A percentile compares a stretch with the other conserved stretches of the same genome.
phyloP scores from a whole-genome alignment of 1,140 invertebrate species.

The Octopus sinensis region DNA sequence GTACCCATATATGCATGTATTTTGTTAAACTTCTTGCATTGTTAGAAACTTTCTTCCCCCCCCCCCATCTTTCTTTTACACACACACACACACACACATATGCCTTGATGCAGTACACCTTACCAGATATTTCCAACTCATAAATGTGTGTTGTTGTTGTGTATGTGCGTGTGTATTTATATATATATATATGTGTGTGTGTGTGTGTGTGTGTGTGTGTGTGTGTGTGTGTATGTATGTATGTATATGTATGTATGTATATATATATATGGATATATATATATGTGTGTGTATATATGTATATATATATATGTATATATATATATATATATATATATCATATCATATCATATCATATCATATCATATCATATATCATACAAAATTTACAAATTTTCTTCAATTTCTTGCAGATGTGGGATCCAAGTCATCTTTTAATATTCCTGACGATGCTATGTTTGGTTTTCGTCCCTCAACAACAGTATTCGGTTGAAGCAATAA shows the following conservation, averaged over 20 bases:
- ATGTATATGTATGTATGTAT: neutral
- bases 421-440: neutral
- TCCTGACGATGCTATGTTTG: too few species aligned
- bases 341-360: neutral
- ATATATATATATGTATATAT: constrained; percentile 8
- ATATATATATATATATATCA: too few species aligned
- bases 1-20: too few species aligned
- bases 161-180: neutral
- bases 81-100: too few species aligned
- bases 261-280: constrained; percentile 6
- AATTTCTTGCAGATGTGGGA: neutral
- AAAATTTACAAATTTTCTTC: neutral
- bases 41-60: too few species aligned
- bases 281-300: constrained; percentile 10
- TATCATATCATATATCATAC: neutral
- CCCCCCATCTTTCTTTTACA: too few species aligned
- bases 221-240: neutral
- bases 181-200: neutral
- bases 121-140: too few species aligned
- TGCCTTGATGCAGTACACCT: too few species aligned
- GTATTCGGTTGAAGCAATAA: too few species aligned
- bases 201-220: neutral
- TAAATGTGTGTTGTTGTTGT: too few species aligned
- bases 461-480: too few species aligned
- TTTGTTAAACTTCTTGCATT: too few species aligned